phyloP scores from a whole-genome alignment of 1,140 invertebrate species.

The Leptopilina clavipes region DNA sequence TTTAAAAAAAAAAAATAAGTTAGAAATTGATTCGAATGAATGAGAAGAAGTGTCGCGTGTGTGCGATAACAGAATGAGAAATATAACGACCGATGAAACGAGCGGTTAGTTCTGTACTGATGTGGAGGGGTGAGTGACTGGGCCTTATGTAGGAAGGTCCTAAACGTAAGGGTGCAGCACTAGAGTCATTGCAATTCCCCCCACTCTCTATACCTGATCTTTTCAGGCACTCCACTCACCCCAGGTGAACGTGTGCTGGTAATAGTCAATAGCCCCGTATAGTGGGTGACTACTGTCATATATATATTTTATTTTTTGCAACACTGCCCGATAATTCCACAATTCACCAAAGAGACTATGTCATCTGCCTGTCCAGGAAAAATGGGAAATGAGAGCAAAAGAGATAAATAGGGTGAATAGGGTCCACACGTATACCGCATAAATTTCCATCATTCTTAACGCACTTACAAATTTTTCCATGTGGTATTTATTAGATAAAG shows the following conservation, averaged over 20 bases:
- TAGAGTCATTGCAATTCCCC: constrained; percentile 39
- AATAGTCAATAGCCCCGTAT: constrained; percentile 46
- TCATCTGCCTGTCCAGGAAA: constrained; percentile 22
- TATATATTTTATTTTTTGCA: constrained; percentile 39
- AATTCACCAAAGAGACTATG: not conserved
- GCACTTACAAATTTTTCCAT: constrained; percentile 41
- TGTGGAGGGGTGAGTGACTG: constrained; percentile 57
- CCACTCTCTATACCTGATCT: constrained; percentile 53
- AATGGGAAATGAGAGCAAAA: constrained; percentile 28
- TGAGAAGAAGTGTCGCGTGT: constrained; percentile 52
- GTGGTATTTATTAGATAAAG: too few species aligned
- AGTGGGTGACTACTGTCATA: constrained; percentile 36
- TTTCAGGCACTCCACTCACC: constrained; percentile 56
- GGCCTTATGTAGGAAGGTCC: constrained; percentile 71
- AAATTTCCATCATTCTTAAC: not conserved
- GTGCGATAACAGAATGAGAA: constrained; percentile 23
- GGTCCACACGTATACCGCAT: not conserved
- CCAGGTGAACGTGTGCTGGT: constrained; percentile 53
- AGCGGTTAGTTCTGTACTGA: constrained; percentile 66
- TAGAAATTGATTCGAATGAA: too few species aligned
- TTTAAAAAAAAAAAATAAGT: too few species aligned
- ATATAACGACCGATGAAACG: constrained; percentile 39
- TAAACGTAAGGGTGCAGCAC: constrained; percentile 40
- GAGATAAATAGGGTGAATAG: constrained; percentile 33
- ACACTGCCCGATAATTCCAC: constrained; percentile 1